A percentile compares a stretch with the other conserved stretches of the same genome.
These are phyloP conservation scores for Oikopleura vanhoeffeni DNA, from an alignment of 23 tunicate genomes.

Conservation along the genomic window DNA sequence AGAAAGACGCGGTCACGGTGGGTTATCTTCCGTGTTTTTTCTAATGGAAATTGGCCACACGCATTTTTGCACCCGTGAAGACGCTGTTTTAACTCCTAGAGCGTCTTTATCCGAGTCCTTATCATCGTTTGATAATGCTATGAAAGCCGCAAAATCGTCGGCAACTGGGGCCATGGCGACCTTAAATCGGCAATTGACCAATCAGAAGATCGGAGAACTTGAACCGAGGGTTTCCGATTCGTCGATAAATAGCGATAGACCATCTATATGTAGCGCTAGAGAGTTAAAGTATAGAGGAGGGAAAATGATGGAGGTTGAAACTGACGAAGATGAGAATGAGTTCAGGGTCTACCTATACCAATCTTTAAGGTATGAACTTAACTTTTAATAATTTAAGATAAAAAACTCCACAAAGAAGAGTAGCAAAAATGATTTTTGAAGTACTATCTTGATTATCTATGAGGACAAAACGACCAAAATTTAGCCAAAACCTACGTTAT, in stretches of 20 bases:
- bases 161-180: not conserved
- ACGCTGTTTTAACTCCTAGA: not conserved
- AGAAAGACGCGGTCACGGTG: slow-evolving; percentile 52
- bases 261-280: not conserved
- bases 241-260: not conserved
- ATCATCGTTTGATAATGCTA: not conserved
- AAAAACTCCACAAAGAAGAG: no score
- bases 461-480: no score
- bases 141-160: not conserved
- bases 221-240: not conserved
- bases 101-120: slow-evolving; percentile 10
- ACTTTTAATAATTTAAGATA: no score
- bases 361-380: no score
- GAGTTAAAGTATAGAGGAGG: slow-evolving; percentile 61
- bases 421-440: no score
- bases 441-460: no score
- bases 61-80: slow-evolving; percentile 75
- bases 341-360: slow-evolving; percentile 65
- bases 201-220: not conserved
- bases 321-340: slow-evolving; percentile 71
- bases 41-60: slow-evolving; percentile 84
- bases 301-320: slow-evolving; percentile 50
- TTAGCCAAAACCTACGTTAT: no score
- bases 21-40: slow-evolving; percentile 54
- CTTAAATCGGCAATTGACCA: not conserved